Conservation (phyloP, 2,888 invertebrate species). For the Marasmarcha lunaedactyla region DNA sequence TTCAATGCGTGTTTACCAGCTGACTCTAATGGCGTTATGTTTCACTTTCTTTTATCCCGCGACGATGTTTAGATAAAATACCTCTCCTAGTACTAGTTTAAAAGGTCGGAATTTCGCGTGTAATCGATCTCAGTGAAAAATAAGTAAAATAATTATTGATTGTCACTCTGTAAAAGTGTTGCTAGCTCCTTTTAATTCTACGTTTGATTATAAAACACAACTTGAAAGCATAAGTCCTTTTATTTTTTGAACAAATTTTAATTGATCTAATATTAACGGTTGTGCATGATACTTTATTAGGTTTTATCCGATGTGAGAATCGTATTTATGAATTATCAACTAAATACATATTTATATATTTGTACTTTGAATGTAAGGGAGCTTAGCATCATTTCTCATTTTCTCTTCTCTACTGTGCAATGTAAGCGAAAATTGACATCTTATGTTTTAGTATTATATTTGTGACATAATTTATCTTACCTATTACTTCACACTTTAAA, state of each 20-base stretch:
- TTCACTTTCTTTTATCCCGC: constrained; percentile 4
- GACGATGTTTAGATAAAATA: neutral
- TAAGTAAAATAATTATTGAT: constrained; percentile 19
- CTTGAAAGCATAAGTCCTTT: neutral
- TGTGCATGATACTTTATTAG: constrained; percentile 30
- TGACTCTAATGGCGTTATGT: too few relatives aligned
- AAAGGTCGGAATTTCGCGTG: constrained; percentile 27
- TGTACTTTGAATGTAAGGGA: too few relatives aligned
- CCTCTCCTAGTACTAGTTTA: constrained; percentile 34
- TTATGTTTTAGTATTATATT: constrained; percentile 1
- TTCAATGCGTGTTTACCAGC: too few relatives aligned
- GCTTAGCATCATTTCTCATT: constrained; percentile 48
- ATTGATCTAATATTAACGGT: constrained; percentile 51
- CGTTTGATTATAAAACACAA: neutral
- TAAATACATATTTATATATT: constrained; percentile 18
- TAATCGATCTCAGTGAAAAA: constrained; percentile 47
- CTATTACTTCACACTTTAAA: too few relatives aligned
- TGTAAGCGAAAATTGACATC: constrained; percentile 15
- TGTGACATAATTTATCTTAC: neutral
- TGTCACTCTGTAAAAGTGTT: constrained; percentile 35
- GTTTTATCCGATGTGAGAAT: too few relatives aligned
- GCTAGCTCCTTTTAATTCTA: constrained; percentile 41
- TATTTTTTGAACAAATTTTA: neutral
- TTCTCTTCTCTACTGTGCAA: constrained; percentile 22
- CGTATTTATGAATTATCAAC: neutral